These are phyloP conservation scores for Chymomyza fuscimana DNA, from an alignment of 2,888 invertebrate genomes.

Conservation along the genomic window DNA sequence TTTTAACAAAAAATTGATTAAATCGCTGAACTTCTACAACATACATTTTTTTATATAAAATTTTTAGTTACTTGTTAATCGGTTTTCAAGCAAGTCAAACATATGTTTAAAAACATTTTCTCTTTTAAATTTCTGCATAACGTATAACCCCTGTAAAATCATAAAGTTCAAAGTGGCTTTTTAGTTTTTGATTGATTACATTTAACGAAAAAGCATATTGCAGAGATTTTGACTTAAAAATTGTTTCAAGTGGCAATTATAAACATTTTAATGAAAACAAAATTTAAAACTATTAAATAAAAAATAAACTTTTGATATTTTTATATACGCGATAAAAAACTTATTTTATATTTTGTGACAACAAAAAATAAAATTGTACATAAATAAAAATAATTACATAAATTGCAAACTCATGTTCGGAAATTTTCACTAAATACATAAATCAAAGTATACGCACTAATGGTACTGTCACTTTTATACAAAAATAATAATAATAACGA, in stretches of 20 bases:
- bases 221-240: neutral
- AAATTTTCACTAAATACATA: constrained; percentile 58
- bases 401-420: constrained; percentile 48
- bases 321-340: constrained; percentile 66
- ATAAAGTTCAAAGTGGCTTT: constrained; percentile 35
- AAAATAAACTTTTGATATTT: constrained; percentile 68
- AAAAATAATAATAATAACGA: constrained; percentile 47
- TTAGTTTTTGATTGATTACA: constrained; percentile 38
- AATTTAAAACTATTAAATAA: constrained; percentile 6
- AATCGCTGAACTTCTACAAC: constrained; percentile 31
- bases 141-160: constrained; percentile 36
- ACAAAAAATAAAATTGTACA: constrained; percentile 49
- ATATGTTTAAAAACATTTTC: constrained; percentile 18
- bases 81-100: constrained; percentile 27
- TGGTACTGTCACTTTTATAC: constrained; percentile 59
- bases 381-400: constrained; percentile 38
- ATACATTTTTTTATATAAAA: constrained; percentile 61
- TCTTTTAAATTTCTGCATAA: constrained; percentile 39
- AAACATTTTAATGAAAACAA: constrained; percentile 23
- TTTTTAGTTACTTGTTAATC: constrained; percentile 65
- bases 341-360: constrained; percentile 41
- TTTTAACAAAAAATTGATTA: constrained; percentile 34
- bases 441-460: constrained; percentile 56
- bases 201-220: constrained; percentile 33
- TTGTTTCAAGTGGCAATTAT: neutral